Conservation (phyloP, 2,797 vertebrate genomes). For the Pseudochirops cupreus region DNA sequence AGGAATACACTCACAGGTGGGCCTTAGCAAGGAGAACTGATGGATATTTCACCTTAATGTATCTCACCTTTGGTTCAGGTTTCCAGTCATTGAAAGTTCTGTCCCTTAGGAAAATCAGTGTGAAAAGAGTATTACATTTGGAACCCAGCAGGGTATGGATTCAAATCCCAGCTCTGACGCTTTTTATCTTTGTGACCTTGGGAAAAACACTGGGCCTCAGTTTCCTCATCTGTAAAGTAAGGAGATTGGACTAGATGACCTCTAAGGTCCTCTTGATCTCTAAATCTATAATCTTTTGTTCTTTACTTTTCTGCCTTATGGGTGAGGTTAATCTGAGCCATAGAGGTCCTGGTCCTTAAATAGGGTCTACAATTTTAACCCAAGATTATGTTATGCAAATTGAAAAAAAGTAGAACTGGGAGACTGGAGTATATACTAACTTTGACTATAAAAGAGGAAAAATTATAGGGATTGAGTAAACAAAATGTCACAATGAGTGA, state of each 20-base stretch:
- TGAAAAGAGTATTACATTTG: background rate
- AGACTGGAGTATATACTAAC: background rate
- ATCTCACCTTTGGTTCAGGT: background rate
- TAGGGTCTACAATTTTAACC: background rate
- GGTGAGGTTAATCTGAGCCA: background rate
- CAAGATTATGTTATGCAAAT: background rate
- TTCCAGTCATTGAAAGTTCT: background rate
- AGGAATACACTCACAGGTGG: background rate
- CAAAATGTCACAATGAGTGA: background rate
- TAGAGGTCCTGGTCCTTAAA: background rate
- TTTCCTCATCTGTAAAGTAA: background rate
- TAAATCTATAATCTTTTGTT: background rate
- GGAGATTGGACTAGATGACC: background rate
- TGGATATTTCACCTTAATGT: background rate
- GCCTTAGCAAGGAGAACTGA: background rate
- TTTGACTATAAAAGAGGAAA: background rate
- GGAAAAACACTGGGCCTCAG: background rate
- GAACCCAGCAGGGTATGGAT: background rate
- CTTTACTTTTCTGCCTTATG: background rate
- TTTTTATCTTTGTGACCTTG: background rate
- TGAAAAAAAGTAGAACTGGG: background rate
- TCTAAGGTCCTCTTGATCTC: background rate
- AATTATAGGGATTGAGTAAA: background rate
- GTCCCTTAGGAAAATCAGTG: background rate
- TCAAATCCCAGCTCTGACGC: background rate